A percentile compares a stretch with the other conserved stretches of the same genome.
Conservation (phyloP, 1,140 invertebrate species). For the Neuroterus valhalla region DNA sequence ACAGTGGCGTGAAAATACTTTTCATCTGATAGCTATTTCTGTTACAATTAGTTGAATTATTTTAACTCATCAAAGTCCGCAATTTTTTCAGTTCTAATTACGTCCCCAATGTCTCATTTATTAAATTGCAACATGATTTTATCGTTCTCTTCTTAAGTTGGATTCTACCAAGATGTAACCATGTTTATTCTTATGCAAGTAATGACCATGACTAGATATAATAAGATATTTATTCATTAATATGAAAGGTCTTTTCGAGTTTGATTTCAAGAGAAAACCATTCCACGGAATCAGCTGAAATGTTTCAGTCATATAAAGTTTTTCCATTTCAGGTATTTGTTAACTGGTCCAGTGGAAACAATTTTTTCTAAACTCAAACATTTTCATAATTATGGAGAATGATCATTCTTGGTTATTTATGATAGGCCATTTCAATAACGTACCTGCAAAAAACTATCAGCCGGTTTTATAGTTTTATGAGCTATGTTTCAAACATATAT, state of each 20-base stretch:
- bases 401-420: too few relatives aligned
- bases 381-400: background rate
- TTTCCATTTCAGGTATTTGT: slow-evolving; percentile 13
- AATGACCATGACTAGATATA: background rate
- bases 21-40: too few relatives aligned
- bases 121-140: background rate
- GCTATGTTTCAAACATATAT: too few relatives aligned
- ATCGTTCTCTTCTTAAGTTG: background rate
- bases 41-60: too few relatives aligned
- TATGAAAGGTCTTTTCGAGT: background rate
- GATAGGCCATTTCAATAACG: too few relatives aligned
- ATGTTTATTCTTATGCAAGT: background rate
- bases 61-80: too few relatives aligned
- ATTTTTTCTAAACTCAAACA: background rate
- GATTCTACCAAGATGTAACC: slow-evolving; percentile 3
- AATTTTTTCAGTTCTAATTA: background rate
- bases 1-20: too few relatives aligned
- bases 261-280: background rate
- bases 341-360: background rate
- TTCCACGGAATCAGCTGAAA: slow-evolving; percentile 15
- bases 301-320: slow-evolving; percentile 25
- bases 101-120: background rate
- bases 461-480: too few relatives aligned
- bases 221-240: background rate
- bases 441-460: too few relatives aligned